Conservation (phyloP, 2,113 vertebrate species). For the Atrichornis clamosus region DNA sequence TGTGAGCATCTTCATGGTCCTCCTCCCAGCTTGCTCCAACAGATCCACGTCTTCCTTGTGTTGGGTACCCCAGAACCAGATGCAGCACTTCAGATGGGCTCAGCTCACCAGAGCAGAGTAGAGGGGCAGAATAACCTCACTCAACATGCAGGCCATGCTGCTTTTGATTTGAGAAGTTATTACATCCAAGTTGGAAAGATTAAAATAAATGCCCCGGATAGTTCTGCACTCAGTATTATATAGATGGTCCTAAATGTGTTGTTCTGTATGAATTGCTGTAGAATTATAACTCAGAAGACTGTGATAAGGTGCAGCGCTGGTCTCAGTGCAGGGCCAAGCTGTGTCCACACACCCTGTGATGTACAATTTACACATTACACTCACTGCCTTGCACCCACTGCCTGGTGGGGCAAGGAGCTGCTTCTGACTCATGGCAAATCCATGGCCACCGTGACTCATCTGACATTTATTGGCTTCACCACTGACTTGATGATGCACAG, state of each 20-base stretch:
- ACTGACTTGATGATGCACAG: background rate
- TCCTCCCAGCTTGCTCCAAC: background rate
- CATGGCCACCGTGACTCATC: background rate
- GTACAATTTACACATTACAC: accelerated
- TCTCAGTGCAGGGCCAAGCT: background rate
- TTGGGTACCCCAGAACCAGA: background rate
- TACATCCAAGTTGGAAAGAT: background rate
- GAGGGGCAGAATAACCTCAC: background rate
- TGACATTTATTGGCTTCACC: background rate
- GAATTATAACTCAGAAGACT: background rate
- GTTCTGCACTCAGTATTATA: background rate
- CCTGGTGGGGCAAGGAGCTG: background rate
- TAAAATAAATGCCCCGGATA: background rate
- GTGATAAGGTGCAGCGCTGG: accelerated
- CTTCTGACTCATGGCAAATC: background rate
- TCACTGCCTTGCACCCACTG: too few relatives aligned
- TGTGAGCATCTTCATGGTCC: background rate
- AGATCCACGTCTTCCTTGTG: background rate
- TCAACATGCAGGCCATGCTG: background rate
- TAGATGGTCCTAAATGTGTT: background rate
- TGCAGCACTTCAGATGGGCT: background rate
- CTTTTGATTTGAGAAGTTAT: background rate
- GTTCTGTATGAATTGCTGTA: background rate
- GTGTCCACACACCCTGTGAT: too few relatives aligned
- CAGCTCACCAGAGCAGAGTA: background rate